phyloP scores from a whole-genome alignment of 92 coral and sea anemone species.

The Phenganax subtilis region DNA sequence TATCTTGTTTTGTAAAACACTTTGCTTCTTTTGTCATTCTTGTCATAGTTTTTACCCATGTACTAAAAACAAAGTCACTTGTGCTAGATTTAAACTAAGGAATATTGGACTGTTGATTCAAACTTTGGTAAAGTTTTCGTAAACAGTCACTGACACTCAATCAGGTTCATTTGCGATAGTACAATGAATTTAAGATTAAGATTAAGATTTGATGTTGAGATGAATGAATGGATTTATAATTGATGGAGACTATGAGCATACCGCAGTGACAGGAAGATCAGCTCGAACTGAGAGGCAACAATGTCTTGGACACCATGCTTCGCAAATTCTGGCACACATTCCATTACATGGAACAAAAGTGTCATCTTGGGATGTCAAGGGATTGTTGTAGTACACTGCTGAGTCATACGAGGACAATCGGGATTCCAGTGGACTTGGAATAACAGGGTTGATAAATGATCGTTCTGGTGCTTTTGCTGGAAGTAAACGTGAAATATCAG shows the following conservation, averaged over 20 bases:
- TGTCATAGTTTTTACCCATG: slow-evolving; percentile 23
- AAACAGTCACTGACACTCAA: too few relatives aligned
- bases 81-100: too few relatives aligned
- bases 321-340: slow-evolving; percentile 10
- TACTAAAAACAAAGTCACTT: slow-evolving; percentile 10
- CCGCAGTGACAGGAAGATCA: slow-evolving; percentile 21
- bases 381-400: slow-evolving; percentile 4
- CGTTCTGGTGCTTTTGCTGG: slow-evolving; percentile 30
- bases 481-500: background rate
- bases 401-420: background rate
- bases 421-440: background rate
- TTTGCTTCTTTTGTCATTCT: slow-evolving; percentile 18
- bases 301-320: slow-evolving; percentile 5
- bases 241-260: background rate
- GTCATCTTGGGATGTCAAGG: background rate
- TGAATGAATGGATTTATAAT: too few relatives aligned
- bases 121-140: too few relatives aligned
- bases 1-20: slow-evolving; percentile 16
- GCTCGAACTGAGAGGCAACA: slow-evolving; percentile 18
- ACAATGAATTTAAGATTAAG: too few relatives aligned
- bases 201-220: too few relatives aligned
- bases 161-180: too few relatives aligned
- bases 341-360: slow-evolving; percentile 2
- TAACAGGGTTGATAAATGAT: slow-evolving; percentile 5
- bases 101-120: too few relatives aligned